Evolutionary conservation across 2,797 vertebrate species (phyloP), one percentile per base, ranked within the genome.

Genomic region (Apodemus agrarius): DNA sequence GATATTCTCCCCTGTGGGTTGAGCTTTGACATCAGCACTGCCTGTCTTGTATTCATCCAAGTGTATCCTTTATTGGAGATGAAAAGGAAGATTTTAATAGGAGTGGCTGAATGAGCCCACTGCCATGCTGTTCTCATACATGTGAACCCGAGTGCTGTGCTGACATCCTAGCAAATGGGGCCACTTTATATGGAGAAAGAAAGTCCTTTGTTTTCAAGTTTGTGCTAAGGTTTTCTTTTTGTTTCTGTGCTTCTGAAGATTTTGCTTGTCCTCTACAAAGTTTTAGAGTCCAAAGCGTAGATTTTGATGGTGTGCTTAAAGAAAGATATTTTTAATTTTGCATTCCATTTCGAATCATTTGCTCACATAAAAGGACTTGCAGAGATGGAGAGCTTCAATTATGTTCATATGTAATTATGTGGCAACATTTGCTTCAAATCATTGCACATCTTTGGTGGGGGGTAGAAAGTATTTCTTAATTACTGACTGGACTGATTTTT

Each of bases 391-490:
- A 96, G 82, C 96, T 3, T 24, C 0, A 97, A 91, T 97, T 97
- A 97, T 31, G 37, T 96, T 98, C 93, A 87, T 75, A 46, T 78
- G 91, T 97, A 97, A 96, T 96, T 97, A 74, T 76, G 93, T 87
- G 94, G 87, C 95, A 97, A 94, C 89, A 97, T 96, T 98, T 90
- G 83, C 78, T 97, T 96, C 89, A 97, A 98, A 97, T 96, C 0
- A 0, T 94, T 97, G 93, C 37, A 91, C 67, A 65, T 97, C 92
- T 98, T 98, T 92, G 31, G 16, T 97, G 21, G 91, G 91, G 92
- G 96, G 65, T 90, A 98, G 97, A 97, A 97, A 96, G 49, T 97
- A 92, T 4, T 98, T 98, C 97, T 98, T 98, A 98, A 98, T 98
- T 96, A 95, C 43, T 95, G 79, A 34, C 76, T 97, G 69, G 69